Percentiles rank a stretch among this genome's conserved stretches.
phyloP scores from a whole-genome alignment of 2,113 vertebrate genomes.

The Hirundichthys speculiger region DNA sequence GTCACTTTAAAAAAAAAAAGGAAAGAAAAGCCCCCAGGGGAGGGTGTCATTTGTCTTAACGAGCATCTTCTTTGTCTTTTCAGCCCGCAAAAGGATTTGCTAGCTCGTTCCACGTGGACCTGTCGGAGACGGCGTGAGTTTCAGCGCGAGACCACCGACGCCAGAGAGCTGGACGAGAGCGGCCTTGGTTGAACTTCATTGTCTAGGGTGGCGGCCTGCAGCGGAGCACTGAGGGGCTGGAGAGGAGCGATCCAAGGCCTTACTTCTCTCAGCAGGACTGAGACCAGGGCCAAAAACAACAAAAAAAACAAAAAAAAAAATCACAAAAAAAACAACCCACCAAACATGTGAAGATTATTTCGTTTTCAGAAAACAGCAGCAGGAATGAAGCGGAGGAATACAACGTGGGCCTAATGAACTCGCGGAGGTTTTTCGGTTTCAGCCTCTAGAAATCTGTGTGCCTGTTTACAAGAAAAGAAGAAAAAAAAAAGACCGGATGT shows the following conservation, averaged over 20 bases:
- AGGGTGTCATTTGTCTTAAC: conserved; percentile 65
- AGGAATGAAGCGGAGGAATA: conserved; percentile 44
- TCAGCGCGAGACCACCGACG: conserved; percentile 86
- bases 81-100: conserved; percentile 99
- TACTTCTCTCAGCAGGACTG: conserved; percentile 97
- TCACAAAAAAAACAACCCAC: no score
- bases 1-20: conserved; percentile 59
- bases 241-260: conserved; percentile 74
- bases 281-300: conserved; percentile 84
- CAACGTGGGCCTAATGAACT: conserved; percentile 32
- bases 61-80: conserved; percentile 81
- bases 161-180: conserved; percentile 60
- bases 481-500: conserved; percentile 41
- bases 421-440: conserved; percentile 47
- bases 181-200: conserved; percentile 87
- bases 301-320: no score
- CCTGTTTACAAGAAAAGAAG: conserved; percentile 92
- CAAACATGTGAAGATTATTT: conserved; percentile 53
- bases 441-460: conserved; percentile 90
- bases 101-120: conserved; percentile 97
- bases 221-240: conserved; percentile 82
- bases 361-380: conserved; percentile 37
- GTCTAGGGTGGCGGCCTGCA: conserved; percentile 89
- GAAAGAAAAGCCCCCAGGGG: conserved; percentile 44
- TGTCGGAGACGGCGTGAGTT: conserved; percentile 96